Conservation (phyloP, 2,888 invertebrate genomes). For the Microplitis deprimator region DNA sequence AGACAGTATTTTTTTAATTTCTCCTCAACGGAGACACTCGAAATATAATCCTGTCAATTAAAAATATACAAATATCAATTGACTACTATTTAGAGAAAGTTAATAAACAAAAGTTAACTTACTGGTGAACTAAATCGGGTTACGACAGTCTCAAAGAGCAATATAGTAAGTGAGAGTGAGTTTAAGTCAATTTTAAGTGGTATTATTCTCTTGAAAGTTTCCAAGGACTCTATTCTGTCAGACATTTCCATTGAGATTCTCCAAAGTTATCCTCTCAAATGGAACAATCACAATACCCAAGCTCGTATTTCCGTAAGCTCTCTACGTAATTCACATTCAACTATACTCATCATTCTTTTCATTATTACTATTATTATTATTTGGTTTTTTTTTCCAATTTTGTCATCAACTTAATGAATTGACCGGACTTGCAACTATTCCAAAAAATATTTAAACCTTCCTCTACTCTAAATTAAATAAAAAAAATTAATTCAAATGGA, state of each 20-base stretch:
- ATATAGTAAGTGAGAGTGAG: slow-evolving; percentile 1
- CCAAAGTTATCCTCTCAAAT: background rate
- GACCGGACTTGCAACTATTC: background rate
- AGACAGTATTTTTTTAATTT: too few relatives aligned
- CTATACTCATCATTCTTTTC: background rate
- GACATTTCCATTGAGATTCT: slow-evolving; percentile 1
- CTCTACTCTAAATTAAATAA: background rate
- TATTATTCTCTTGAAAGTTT: background rate
- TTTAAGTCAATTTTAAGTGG: background rate
- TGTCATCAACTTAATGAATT: background rate
- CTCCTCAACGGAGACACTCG: too few relatives aligned
- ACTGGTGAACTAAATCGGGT: background rate
- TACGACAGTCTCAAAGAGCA: background rate
- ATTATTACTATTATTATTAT: background rate
- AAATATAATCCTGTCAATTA: background rate
- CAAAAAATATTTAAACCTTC: background rate
- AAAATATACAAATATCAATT: background rate
- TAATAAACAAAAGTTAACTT: background rate
- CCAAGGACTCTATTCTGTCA: background rate
- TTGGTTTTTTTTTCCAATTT: background rate
- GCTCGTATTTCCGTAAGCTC: background rate
- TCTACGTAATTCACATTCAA: slow-evolving; percentile 3
- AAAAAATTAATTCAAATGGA: background rate
- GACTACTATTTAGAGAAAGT: background rate
- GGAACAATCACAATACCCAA: slow-evolving; percentile 24